Conservation (phyloP, 2,797 vertebrate species). For the Syngnathus rostellatus region DNA sequence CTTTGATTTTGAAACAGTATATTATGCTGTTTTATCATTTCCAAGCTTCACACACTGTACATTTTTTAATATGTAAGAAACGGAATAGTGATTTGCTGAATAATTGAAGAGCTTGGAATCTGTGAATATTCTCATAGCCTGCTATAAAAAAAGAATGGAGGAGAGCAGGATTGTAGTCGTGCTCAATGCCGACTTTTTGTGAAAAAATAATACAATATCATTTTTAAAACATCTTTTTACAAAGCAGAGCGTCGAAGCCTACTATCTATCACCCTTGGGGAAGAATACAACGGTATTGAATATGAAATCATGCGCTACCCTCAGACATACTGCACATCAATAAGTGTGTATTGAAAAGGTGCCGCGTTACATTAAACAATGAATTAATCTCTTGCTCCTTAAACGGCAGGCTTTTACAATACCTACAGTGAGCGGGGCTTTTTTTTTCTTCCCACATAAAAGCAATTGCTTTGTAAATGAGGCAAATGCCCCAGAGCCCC, state of each 20-base stretch:
- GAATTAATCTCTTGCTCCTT: slow-evolving; percentile 52
- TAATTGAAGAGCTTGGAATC: slow-evolving; percentile 67
- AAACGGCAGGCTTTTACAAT: slow-evolving; percentile 66
- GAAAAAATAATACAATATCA: slow-evolving; percentile 33
- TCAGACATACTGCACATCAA: slow-evolving; percentile 39
- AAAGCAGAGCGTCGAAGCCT: slow-evolving; percentile 2
- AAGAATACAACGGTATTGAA: slow-evolving; percentile 9
- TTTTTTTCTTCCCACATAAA: slow-evolving; percentile 55
- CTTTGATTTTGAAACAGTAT: slow-evolving; percentile 69
- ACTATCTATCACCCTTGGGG: slow-evolving; percentile 5
- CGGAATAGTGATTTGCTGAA: slow-evolving; percentile 63
- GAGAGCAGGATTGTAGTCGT: slow-evolving; percentile 33
- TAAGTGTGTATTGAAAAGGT: slow-evolving; percentile 37
- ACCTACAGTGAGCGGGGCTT: slow-evolving; percentile 64
- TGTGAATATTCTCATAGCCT: slow-evolving; percentile 59
- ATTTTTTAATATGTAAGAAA: slow-evolving; percentile 68
- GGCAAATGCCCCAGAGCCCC: slow-evolving; percentile 61
- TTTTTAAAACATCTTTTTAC: neutral
- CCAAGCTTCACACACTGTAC: slow-evolving; percentile 56
- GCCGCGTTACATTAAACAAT: slow-evolving; percentile 51
- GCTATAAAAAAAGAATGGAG: slow-evolving; percentile 65
- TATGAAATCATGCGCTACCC: slow-evolving; percentile 23
- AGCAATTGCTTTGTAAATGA: slow-evolving; percentile 64
- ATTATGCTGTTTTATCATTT: slow-evolving; percentile 74
- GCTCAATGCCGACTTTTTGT: slow-evolving; percentile 18